Evolutionary conservation across 2,888 invertebrate species (phyloP).

Genomic region (Apocheima hispidaria): DNA sequence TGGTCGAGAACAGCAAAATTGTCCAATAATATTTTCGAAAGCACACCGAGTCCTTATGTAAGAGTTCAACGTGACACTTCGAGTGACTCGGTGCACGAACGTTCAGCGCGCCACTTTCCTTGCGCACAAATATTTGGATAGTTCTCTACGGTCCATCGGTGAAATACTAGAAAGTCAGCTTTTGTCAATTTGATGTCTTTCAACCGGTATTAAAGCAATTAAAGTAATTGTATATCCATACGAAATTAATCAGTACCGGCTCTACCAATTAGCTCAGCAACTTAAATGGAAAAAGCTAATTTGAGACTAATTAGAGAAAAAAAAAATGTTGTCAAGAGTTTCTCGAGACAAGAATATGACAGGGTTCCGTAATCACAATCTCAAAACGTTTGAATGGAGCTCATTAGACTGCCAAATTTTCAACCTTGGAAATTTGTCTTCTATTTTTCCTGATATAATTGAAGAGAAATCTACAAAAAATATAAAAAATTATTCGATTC

Average conservation of each 20-base stretch:
- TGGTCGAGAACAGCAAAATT: conserved; percentile 69
- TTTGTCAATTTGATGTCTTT: conserved; percentile 48
- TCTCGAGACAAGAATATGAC: too few species aligned
- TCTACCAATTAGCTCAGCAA: conserved; percentile 41
- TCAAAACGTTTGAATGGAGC: too few species aligned
- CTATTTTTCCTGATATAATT: too few species aligned
- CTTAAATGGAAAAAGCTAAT: conserved; percentile 21
- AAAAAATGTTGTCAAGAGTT: too few species aligned
- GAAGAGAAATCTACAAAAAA: too few species aligned
- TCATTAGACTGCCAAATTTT: too few species aligned
- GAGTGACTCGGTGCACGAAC: conserved; percentile 63
- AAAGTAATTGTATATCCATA: conserved; percentile 40
- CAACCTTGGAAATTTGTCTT: too few species aligned
- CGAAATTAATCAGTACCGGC: conserved; percentile 41
- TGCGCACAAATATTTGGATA: conserved; percentile 75
- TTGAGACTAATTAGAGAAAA: background rate
- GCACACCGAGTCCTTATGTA: conserved; percentile 82
- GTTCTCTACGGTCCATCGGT: conserved; percentile 50
- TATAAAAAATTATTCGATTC: too few species aligned
- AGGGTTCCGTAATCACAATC: too few species aligned
- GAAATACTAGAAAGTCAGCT: conserved; percentile 47
- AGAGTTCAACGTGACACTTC: conserved; percentile 85
- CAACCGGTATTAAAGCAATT: conserved; percentile 45
- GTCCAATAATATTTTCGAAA: conserved; percentile 82
- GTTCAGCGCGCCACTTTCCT: conserved; percentile 83